Evolutionary conservation across 2,888 invertebrate species (phyloP), one percentile per base, ranked within the genome.

Genomic region (Strigamia crassipes): DNA sequence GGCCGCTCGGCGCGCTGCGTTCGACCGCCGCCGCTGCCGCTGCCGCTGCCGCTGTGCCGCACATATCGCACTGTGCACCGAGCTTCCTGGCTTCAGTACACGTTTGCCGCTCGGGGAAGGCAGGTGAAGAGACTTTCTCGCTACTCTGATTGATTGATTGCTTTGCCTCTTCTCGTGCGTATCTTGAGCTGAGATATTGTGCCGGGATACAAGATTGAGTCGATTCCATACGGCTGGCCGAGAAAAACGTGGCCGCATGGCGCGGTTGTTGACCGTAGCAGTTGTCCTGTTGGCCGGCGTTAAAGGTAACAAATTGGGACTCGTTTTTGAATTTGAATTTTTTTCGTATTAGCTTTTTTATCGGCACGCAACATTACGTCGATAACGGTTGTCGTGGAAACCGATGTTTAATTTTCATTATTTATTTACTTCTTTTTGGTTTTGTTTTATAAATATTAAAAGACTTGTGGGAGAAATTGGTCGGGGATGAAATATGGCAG

Each of bases 181-280:
- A 9, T n/a, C 56, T 15, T 9, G 56, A 18, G n/a, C 21, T 9
- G 18, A 18, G 21, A 18, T 56, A 18, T 6, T n/a, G 56, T 56
- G 56, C 56, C 56, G 56, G 56, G 56, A 56, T 56, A 56, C 56
- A 56, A 18, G 56, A 56, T n/a, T 18, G 56, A n/a, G 56, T n/a
- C 56, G 56, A n/a, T 18, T 15, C 10, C n/a, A 18, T 6, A n/a
- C 56, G 56, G 9, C 56, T 15, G n/a, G 18, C n/a, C 56, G 56
- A 9, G 38, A 38, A 38, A 38, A 38, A 38, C 18, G 8, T 18
- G 56, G 18, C 56, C 56, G 56, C 56, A 56, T 56, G 56, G 56
- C 56, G 56, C 56, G 56, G 56, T 18, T 56, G 56, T 56, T 56
- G 18, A 18, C 21, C 56, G 56, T 18, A 18, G 56, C 56, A 18